Conservation (phyloP, 2,888 invertebrate genomes). For the Blastobasis lacticolella region DNA sequence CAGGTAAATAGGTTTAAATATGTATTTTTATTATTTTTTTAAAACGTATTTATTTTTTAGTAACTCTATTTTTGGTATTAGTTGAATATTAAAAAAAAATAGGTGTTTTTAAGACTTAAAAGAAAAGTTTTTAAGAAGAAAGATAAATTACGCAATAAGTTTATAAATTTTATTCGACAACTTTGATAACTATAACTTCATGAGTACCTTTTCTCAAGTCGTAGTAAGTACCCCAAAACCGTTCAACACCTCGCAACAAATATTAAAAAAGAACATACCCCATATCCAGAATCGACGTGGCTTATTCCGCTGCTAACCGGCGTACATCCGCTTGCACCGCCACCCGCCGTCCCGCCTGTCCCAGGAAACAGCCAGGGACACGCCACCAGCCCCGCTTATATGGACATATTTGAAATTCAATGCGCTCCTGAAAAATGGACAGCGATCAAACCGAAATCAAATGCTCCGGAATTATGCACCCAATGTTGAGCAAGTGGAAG, state of each 20-base stretch:
- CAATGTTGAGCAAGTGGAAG: constrained; percentile 46
- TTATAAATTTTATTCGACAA: too few species aligned
- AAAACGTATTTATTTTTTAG: too few species aligned
- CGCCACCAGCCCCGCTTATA: constrained; percentile 58
- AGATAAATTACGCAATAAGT: too few species aligned
- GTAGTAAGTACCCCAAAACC: too few species aligned
- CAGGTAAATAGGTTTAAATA: too few species aligned
- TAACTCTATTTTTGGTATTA: too few species aligned
- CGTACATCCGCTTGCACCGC: constrained; percentile 26
- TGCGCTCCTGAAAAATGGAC: constrained; percentile 61
- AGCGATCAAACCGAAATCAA: constrained; percentile 48
- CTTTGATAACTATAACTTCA: too few species aligned
- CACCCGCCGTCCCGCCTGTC: constrained; percentile 25
- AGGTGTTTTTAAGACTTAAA: too few species aligned
- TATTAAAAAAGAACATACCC: constrained; percentile 34
- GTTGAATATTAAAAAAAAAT: too few species aligned
- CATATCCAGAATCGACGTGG: constrained; percentile 27
- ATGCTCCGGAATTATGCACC: constrained; percentile 46
- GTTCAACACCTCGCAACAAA: not conserved
- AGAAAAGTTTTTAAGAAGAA: too few species aligned
- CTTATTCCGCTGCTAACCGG: constrained; percentile 23
- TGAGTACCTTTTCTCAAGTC: too few species aligned
- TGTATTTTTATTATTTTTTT: too few species aligned
- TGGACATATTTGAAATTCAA: constrained; percentile 70
- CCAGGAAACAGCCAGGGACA: constrained; percentile 51